Percentiles rank a stretch among this genome's conserved stretches.
These are phyloP conservation scores for Andrena bucephala DNA, from an alignment of 2,888 invertebrate species.

Conservation along the genomic window DNA sequence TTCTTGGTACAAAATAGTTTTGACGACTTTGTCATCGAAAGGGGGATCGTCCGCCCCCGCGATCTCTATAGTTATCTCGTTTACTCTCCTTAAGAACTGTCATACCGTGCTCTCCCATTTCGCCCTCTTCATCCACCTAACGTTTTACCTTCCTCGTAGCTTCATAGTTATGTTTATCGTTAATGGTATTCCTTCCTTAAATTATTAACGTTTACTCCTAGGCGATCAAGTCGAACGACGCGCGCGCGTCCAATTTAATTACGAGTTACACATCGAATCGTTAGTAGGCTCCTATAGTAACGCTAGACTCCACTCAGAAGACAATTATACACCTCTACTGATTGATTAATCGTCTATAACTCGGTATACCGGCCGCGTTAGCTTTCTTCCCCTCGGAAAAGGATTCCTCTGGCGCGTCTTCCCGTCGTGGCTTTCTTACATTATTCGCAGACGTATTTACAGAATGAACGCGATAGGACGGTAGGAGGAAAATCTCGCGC, in stretches of 20 bases:
- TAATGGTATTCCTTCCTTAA: constrained; percentile 46
- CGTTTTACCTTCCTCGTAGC: background rate
- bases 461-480: constrained; percentile 63
- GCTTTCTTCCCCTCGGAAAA: background rate
- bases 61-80: constrained; percentile 33
- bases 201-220: constrained; percentile 37
- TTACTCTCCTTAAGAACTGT: constrained; percentile 77
- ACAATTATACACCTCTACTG: constrained; percentile 61
- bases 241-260: constrained; percentile 49
- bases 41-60: constrained; percentile 42
- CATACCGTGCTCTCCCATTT: constrained; percentile 80
- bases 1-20: constrained; percentile 79
- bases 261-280: constrained; percentile 51
- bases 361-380: constrained; percentile 23
- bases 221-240: constrained; percentile 31
- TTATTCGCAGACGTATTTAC: constrained; percentile 53
- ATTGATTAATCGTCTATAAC: constrained; percentile 56
- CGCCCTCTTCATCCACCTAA: constrained; percentile 18
- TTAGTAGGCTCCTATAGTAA: constrained; percentile 61
- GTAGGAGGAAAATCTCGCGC: constrained; percentile 62
- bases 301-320: constrained; percentile 48
- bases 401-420: background rate
- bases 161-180: constrained; percentile 29
- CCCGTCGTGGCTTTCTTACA: background rate
- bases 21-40: constrained; percentile 65